Evolutionary conservation across 2,888 invertebrate species (phyloP), one percentile per base, ranked within the genome.

Genomic region (Pseudococcus jackbeardsleyi): DNA sequence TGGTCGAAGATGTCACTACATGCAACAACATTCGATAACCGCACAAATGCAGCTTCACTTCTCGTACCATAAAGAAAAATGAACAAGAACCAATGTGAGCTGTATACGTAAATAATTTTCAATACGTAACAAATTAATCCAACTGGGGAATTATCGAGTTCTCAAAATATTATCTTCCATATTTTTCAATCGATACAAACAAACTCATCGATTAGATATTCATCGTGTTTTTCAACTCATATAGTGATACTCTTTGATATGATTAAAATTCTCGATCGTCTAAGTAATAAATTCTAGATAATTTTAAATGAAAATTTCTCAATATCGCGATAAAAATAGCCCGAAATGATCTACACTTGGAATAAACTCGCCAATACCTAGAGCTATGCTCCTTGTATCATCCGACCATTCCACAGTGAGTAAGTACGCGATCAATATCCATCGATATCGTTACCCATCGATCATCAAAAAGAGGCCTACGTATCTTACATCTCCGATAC

Each of bases 1-100:
- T n/a, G 72, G 72, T 72, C 11, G 64, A 64, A 64, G 64, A 64
- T 64, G 64, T 22, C 64, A 64, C 64, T 22, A n/a, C n/a, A 22
- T 22, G 7, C 39, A 64, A 64, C n/a, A 54, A 54, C n/a, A 7
- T 17, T 54, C n/a, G 54, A 54, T 54, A 54, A 54, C 54, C 54
- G 17, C 54, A 54, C 54, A 54, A 54, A 48, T 48, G 48, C n/a
- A 54, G 0, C n/a, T 54, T n/a, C n/a, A n/a, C n/a, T 54, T 54
- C 54, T 6, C n/a, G 5, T 54, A 2, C 54, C 2, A 6, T 6
- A 7, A 39, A 39, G 39, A 39, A 39, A 39, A n/a, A n/a, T n/a
- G n/a, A n/a, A n/a, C n/a, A n/a, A n/a, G n/a, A n/a, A n/a, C n/a
- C n/a, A n/a, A n/a, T n/a, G n/a, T n/a, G n/a, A n/a, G n/a, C n/a